Conservation (phyloP, 1,140 invertebrate species). For the Cydia fagiglandana region DNA sequence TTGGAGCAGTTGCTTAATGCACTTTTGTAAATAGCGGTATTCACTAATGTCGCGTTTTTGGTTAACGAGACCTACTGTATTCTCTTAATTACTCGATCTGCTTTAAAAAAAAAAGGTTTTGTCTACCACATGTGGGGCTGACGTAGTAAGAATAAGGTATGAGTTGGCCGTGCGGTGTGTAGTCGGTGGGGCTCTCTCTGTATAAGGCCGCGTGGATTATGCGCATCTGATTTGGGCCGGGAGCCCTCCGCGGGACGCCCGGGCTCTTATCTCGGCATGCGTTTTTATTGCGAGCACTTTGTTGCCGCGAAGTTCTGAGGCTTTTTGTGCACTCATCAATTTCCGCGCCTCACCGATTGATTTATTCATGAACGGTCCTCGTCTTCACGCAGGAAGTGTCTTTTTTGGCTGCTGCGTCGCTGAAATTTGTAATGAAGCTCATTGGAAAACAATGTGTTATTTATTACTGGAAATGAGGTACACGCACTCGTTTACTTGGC, state of each 20-base stretch:
- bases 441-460: constrained; percentile 76
- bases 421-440: constrained; percentile 78
- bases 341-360: constrained; percentile 75
- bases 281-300: constrained; percentile 75
- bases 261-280: constrained; percentile 61
- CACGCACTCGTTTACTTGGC: constrained; percentile 34
- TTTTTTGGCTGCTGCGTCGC: constrained; percentile 68
- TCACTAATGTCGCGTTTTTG: background rate
- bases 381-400: constrained; percentile 73
- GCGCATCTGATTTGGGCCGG: constrained; percentile 74
- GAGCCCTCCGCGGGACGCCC: constrained; percentile 57
- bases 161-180: constrained; percentile 37
- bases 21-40: background rate
- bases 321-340: constrained; percentile 76
- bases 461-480: constrained; percentile 59
- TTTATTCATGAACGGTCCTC: constrained; percentile 76
- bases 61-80: background rate
- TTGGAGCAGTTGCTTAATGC: background rate
- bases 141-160: constrained; percentile 1
- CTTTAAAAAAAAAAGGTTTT: constrained; percentile 27
- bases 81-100: constrained; percentile 11
- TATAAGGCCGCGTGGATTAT: constrained; percentile 61
- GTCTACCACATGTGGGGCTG: constrained; percentile 34
- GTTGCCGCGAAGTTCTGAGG: constrained; percentile 68
- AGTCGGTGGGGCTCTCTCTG: constrained; percentile 47